Base-by-base conservation (phyloP, 2,888 invertebrate genomes). In the Drosophila colorata region DNA sequence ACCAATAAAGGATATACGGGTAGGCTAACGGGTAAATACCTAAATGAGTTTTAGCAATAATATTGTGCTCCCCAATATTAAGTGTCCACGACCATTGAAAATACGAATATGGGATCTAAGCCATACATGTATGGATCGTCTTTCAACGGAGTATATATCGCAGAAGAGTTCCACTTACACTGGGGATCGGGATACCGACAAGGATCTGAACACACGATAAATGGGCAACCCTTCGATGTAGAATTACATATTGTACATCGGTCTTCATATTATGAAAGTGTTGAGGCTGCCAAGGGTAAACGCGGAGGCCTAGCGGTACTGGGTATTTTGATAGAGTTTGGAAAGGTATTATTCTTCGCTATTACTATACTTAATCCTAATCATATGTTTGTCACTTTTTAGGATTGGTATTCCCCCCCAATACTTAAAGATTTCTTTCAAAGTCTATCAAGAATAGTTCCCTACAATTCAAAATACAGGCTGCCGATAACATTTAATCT, bases 161-260 rank as follows among this genome's bases (percentile, higher is more conserved):
- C 41, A 5, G 23, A 28, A 1, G 43, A 59, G n/a, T 4, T 59
- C 2, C 49, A 49, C 28, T 51, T 59, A 4, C 51, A 51, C 18
- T 59, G 43, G 59, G 59, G 59, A 16, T 20, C 47, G 2, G 0
- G 5, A 2, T 2, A 13, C 4, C 0, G 0, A n/a, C 4, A 1
- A 2, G 56, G 56, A 28, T 48, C 58, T 11, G 48, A 58, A 4
- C 59, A 59, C 16, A 2, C 4, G 4, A 59, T 59, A 16, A 4
- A 59, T 28, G 25, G n/a, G 0, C 3, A 11, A 16, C 25, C 25
- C 0, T 37, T 8, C 4, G 35, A 35, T 25, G 6, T 44, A 1
- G 59, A 59, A 18, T n/a, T 59, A 37, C 59, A 59, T 14, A 59
- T 51, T 20, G 43, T 59, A 1, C 51, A 59, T 55, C 33, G 44